Conservation (phyloP, 2,113 vertebrate genomes). For the Cathartes aura region DNA sequence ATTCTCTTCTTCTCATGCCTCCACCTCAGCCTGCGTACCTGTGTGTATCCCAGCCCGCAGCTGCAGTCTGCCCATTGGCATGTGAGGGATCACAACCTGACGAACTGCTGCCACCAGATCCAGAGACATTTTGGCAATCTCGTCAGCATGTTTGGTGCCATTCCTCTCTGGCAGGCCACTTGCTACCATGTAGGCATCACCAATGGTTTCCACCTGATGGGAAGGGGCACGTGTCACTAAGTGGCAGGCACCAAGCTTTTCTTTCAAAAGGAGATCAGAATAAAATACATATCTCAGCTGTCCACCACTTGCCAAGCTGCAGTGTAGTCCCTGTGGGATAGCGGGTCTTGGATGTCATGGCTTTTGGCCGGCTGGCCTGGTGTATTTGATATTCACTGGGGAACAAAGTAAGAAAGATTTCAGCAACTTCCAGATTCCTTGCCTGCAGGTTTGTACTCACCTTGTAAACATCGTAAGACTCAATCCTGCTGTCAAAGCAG, state of each 20-base stretch:
- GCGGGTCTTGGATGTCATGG: fast-evolving
- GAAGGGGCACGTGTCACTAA: background rate
- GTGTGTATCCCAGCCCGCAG: conserved; percentile 89
- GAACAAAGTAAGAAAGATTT: background rate
- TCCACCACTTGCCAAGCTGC: background rate
- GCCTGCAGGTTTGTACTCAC: conserved; percentile 45
- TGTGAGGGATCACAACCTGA: conserved; percentile 87
- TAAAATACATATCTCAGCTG: background rate
- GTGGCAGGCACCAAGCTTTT: background rate
- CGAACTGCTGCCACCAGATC: conserved; percentile 87
- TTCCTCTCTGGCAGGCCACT: conserved; percentile 90
- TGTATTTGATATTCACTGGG: background rate
- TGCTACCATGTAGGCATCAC: conserved; percentile 91
- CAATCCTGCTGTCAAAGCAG: conserved; percentile 90
- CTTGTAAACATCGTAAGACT: conserved; percentile 91
- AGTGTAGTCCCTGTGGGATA: fast-evolving
- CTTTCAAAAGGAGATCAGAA: background rate
- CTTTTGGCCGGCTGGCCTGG: background rate
- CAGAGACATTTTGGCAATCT: conserved; percentile 91
- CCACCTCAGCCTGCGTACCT: conserved; percentile 60
- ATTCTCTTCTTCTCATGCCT: fast-evolving
- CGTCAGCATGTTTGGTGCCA: conserved; percentile 79
- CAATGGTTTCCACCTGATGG: conserved; percentile 87
- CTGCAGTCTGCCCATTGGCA: conserved; percentile 81
- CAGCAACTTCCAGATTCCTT: background rate